Evolutionary conservation across 92 coral and sea anemone genomes (phyloP), one percentile per base, ranked within the genome.

Genomic region (Micromussa lordhowensis): DNA sequence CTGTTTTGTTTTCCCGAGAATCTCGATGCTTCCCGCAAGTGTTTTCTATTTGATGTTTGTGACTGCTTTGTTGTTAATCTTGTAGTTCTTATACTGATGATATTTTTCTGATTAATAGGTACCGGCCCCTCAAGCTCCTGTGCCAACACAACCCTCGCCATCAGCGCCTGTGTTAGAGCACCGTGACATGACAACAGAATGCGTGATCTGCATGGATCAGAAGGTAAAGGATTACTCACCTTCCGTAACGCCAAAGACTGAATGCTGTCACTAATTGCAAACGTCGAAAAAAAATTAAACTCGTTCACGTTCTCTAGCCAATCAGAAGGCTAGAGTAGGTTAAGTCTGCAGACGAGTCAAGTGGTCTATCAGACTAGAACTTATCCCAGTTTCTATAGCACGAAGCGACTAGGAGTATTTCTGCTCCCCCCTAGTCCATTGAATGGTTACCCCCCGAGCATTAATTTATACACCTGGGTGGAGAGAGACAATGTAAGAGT

Each of bases 121-220:
- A 18, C 89, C 83, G 2, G 82, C 32, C 13, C 77, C 83, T 44
- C 77, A 30, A 26, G 61, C 82, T 12, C 75, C 82, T 29, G 64
- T 2, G 30, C 82, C 76, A 61, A 40, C 89, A 24, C 88, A 73
- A 84, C 61, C 88, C 38, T 31, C 18, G 3, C 77, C 89, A 53
- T 59, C 83, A 16, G 94, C 96, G 36, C 96, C 96, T 59, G 91
- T 91, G 24, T 5, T 90, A 31, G 88, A 87, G 40, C 89, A 81
- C 88, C 78, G 64, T 75, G 87, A 90, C 49, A 72, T 88, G 91
- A 80, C 90, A 35, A 81, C 93, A 16, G 96, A 95, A 68, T 97
- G 99, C 82, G 98, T 97, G 31, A 85, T 97, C 16, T 97, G 99
- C 82, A 88, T 97, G 98, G 99, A 96, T 70, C 94, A 88, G 11